These are phyloP conservation scores for Dryococelus australis DNA, from an alignment of 2,888 invertebrate species.

Conservation along the genomic window DNA sequence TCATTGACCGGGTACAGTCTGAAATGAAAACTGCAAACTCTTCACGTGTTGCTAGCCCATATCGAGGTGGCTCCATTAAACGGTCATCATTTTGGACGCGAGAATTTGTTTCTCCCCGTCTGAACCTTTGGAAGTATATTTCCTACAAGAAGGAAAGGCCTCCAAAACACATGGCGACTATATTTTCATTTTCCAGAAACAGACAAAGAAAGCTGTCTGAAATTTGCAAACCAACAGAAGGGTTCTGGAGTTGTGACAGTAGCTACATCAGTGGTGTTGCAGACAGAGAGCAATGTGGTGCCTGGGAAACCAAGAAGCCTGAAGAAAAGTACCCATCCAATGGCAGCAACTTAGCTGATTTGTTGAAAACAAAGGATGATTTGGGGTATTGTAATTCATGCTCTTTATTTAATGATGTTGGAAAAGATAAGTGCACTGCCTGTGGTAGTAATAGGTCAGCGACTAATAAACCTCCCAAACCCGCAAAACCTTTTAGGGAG, in stretches of 20 bases:
- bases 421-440: slow-evolving; percentile 44
- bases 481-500: no score
- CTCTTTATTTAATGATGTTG: slow-evolving; percentile 55
- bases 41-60: not conserved
- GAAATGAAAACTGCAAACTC: slow-evolving; percentile 22
- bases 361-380: slow-evolving; percentile 57
- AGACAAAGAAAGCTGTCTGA: slow-evolving; percentile 46
- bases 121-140: slow-evolving; percentile 19
- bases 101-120: slow-evolving; percentile 65
- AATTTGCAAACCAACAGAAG: slow-evolving; percentile 69
- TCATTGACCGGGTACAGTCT: slow-evolving; percentile 52
- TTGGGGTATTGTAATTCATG: slow-evolving; percentile 61
- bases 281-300: slow-evolving; percentile 65
- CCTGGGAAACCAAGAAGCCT: slow-evolving; percentile 68
- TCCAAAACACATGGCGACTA: not conserved
- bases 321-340: not conserved
- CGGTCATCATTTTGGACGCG: slow-evolving; percentile 66
- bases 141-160: slow-evolving; percentile 28
- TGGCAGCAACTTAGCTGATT: slow-evolving; percentile 48
- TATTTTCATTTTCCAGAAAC: not conserved
- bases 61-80: not conserved
- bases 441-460: no score
- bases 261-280: slow-evolving; percentile 62
- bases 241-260: slow-evolving; percentile 55
- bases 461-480: no score